Evolutionary conservation across 1,140 invertebrate genomes (phyloP).

Genomic region (Zaprionus taronus): DNA sequence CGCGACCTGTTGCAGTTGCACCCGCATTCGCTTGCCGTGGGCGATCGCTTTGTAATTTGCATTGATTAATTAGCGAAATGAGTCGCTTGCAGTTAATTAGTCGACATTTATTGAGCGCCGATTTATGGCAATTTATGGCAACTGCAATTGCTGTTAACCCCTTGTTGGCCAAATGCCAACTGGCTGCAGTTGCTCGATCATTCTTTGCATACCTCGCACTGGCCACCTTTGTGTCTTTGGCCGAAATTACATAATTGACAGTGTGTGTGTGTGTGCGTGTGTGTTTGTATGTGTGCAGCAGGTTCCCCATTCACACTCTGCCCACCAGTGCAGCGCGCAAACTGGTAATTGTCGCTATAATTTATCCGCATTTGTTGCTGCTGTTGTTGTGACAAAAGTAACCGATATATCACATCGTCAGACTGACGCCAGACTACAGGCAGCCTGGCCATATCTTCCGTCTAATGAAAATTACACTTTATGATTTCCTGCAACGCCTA

Average conservation of each 20-base stretch:
- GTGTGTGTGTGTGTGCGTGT: conserved; percentile 3
- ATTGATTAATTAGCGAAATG: conserved; percentile 67
- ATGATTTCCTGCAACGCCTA: conserved; percentile 73
- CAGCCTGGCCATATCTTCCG: conserved; percentile 58
- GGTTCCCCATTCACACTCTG: conserved; percentile 67
- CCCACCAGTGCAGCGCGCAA: conserved; percentile 49
- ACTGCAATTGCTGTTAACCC: background rate
- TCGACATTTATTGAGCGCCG: conserved; percentile 48
- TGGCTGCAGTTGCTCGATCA: background rate
- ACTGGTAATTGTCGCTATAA: conserved; percentile 57
- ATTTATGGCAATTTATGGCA: conserved; percentile 46
- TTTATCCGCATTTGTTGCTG: conserved; percentile 36
- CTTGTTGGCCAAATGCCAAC: background rate
- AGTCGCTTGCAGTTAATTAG: conserved; percentile 47
- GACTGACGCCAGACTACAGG: conserved; percentile 23
- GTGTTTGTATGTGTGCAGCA: conserved; percentile 36
- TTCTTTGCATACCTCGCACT: background rate
- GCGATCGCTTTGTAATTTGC: conserved; percentile 25
- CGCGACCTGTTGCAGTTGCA: conserved; percentile 39
- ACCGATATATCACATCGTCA: conserved; percentile 47
- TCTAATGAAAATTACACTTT: conserved; percentile 74
- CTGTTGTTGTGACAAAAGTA: conserved; percentile 54
- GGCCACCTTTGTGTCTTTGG: conserved; percentile 30
- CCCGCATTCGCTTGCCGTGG: conserved; percentile 50
- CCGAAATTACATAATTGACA: conserved; percentile 61